phyloP scores from a whole-genome alignment of 2,113 vertebrate genomes.

The Lagopus leucura region DNA sequence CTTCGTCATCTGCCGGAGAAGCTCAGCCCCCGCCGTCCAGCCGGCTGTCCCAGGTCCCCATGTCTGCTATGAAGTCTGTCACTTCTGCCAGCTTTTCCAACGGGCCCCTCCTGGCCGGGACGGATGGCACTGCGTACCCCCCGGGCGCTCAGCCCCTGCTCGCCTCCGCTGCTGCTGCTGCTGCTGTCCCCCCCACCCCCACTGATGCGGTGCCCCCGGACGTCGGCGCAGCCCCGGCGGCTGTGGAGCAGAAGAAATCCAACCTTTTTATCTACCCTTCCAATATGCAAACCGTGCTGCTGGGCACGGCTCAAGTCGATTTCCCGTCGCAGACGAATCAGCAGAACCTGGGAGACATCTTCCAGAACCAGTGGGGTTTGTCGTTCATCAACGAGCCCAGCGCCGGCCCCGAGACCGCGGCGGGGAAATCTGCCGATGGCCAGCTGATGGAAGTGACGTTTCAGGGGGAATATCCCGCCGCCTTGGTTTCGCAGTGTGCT shows the following conservation, averaged over 20 bases:
- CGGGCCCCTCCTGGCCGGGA: constrained; percentile 87
- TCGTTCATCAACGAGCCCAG: constrained; percentile 98
- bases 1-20: constrained; percentile 80
- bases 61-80: constrained; percentile 99
- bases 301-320: constrained; percentile 88
- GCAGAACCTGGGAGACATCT: constrained; percentile 97
- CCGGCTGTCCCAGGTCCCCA: constrained; percentile 93
- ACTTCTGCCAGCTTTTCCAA: constrained; percentile 96
- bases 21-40: constrained; percentile 82
- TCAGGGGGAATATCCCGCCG: constrained; percentile 86
- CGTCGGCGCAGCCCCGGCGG: constrained; percentile 77
- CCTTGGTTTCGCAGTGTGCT: constrained; percentile 82
- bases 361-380: constrained; percentile 99
- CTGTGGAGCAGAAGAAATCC: constrained; percentile 90
- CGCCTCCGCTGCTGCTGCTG: constrained; percentile 76
- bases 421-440: constrained; percentile 78
- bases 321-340: constrained; percentile 90
- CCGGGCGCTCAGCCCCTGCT: constrained; percentile 86
- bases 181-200: constrained; percentile 82
- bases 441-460: constrained; percentile 84
- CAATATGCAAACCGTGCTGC: constrained; percentile 97
- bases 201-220: constrained; percentile 87
- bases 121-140: constrained; percentile 83
- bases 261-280: constrained; percentile 96
- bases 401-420: constrained; percentile 85